Conservation (phyloP, 2,113 vertebrate species). For the Platysteira castanea region DNA sequence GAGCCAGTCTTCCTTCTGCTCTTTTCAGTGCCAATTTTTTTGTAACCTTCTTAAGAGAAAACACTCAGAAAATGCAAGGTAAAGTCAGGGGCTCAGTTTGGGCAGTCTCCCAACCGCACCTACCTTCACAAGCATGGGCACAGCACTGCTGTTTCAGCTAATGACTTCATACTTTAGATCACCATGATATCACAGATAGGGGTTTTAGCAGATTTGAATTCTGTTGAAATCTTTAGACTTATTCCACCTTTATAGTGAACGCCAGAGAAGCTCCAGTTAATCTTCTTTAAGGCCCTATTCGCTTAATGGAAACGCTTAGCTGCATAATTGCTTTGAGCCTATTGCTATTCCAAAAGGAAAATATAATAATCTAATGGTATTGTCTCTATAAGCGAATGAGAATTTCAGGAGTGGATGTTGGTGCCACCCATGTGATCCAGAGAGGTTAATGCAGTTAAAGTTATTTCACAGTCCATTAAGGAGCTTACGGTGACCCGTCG, state of each 20-base stretch:
- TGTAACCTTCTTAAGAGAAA: neutral
- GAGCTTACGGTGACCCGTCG: constrained; percentile 96
- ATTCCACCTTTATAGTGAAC: constrained; percentile 23
- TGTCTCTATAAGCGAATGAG: constrained; percentile 84
- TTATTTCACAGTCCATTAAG: constrained; percentile 99
- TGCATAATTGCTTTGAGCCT: constrained; percentile 82
- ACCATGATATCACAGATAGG: neutral
- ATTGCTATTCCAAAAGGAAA: constrained; percentile 80
- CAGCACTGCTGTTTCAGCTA: neutral
- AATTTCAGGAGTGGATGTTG: constrained; percentile 85
- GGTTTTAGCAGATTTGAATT: constrained; percentile 58
- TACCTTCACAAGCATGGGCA: accelerated
- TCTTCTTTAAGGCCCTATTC: constrained; percentile 81
- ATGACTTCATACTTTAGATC: constrained; percentile 40
- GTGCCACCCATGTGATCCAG: constrained; percentile 88
- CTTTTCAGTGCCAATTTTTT: neutral
- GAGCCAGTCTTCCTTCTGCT: neutral
- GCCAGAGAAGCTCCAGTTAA: constrained; percentile 71
- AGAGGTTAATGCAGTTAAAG: constrained; percentile 99
- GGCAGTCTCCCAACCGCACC: neutral
- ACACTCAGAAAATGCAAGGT: neutral
- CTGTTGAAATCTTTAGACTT: constrained; percentile 58
- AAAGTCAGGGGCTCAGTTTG: neutral
- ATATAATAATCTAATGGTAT: constrained; percentile 93
- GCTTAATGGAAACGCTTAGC: constrained; percentile 80